These are phyloP conservation scores for Matsumyia berberina DNA, from an alignment of 2,888 invertebrate genomes.

Conservation along the genomic window DNA sequence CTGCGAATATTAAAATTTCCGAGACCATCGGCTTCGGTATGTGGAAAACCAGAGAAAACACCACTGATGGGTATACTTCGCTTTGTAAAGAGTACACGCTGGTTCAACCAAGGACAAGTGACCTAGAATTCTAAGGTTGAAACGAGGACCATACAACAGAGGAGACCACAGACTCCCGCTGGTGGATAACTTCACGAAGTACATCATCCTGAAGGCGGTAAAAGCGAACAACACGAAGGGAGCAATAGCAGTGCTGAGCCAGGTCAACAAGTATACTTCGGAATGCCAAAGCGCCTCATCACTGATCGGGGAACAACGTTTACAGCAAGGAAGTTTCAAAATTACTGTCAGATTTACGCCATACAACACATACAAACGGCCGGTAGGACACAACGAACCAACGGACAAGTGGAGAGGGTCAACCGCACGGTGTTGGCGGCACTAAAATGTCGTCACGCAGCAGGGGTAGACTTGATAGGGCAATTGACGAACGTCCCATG, in stretches of 20 bases:
- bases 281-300: conserved; percentile 1
- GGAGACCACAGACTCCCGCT: too few species aligned
- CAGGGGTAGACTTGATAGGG: neutral
- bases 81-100: too few species aligned
- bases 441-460: neutral
- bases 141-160: too few species aligned
- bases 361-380: conserved; percentile 4
- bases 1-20: too few species aligned
- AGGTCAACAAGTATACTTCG: conserved; percentile 23
- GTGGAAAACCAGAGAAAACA: too few species aligned
- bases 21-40: too few species aligned
- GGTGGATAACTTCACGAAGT: neutral
- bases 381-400: neutral
- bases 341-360: neutral
- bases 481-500: neutral
- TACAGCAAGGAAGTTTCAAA: conserved; percentile 3
- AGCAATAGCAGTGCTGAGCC: neutral
- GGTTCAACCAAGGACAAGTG: too few species aligned
- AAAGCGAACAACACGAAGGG: neutral
- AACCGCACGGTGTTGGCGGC: neutral
- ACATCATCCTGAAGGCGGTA: neutral
- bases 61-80: too few species aligned
- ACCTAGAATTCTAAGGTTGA: too few species aligned
- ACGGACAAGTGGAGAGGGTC: conserved; percentile 8
- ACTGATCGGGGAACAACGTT: conserved; percentile 10